Evolutionary conservation across 1,140 invertebrate genomes (phyloP), one percentile per base, ranked within the genome.

Genomic region (Whitmania pigra): DNA sequence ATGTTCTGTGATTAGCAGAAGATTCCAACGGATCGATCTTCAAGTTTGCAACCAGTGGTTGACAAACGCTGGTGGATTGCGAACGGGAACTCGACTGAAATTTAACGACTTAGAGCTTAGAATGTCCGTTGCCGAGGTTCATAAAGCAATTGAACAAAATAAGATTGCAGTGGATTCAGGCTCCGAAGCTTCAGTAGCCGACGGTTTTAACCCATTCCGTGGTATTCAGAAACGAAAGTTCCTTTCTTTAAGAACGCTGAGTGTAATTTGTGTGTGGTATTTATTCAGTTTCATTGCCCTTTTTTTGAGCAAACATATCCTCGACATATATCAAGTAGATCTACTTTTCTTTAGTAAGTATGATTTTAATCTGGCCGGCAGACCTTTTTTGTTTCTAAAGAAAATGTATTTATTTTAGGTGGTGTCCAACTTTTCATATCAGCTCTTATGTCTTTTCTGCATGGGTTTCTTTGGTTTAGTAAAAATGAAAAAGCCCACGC

Each of bases 241-340:
- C 25, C 72, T 75, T 15, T 88, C 88, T 78, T 78, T 87, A 7
- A 79, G 87, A 77, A 89, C 88, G 1, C 79, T 90, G 29, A 78
- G 86, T 73, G 89, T 90, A 78, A 81, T 90, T 18, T 79, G 87
- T 31, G 78, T 90, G 43, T 90, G 89, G 89, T 90, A 90, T 76
- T 84, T 90, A 75, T 90, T 90, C 78, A 89, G 88, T 76, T 80
- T 78, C 53, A 80, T 80, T 78, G 91, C 90, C 11, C 82, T 92
- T 53, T 91, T 91, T 80, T 81, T 90, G 25, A 92, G 91, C 81
- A 92, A 91, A 79, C 90, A 91, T 77, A 90, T 92, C 77, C 80
- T 91, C 49, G 86, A 88, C 6, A 89, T 87, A 76, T 84, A 89
- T 78, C 85, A 88, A 78, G 89, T 88, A 25, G 89, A 91, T 82